A percentile compares a stretch with the other conserved stretches of the same genome.
Evolutionary conservation across 2,888 invertebrate species (phyloP).

Genomic region (Ischnura elegans): DNA sequence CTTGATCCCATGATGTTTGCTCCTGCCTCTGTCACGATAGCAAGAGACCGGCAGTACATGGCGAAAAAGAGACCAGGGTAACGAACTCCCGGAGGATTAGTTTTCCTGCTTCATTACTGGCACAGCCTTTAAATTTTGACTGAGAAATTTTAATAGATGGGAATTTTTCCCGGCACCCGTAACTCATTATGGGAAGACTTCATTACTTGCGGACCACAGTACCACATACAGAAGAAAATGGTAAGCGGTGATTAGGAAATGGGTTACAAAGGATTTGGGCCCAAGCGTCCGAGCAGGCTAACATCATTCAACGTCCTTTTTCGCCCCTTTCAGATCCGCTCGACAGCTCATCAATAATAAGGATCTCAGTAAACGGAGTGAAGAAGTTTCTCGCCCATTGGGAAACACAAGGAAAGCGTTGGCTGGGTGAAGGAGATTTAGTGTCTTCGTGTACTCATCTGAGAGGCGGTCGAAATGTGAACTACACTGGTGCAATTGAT

Average conservation of each 20-base stretch:
- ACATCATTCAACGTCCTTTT: neutral
- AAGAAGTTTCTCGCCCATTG: neutral
- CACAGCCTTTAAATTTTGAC: too few species aligned
- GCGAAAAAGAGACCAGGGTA: too few species aligned
- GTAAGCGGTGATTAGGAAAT: neutral
- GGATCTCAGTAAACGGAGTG: neutral
- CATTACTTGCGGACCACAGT: too few species aligned
- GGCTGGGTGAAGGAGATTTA: neutral
- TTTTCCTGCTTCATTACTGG: too few species aligned
- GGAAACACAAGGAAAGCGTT: neutral
- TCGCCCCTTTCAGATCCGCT: slow-evolving; percentile 4
- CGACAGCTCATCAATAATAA: neutral
- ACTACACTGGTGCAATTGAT: neutral
- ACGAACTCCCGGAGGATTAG: too few species aligned
- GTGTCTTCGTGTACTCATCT: neutral
- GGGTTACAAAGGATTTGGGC: neutral
- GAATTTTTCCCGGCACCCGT: too few species aligned
- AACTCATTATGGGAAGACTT: too few species aligned
- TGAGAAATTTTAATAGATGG: too few species aligned
- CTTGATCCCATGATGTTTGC: too few species aligned
- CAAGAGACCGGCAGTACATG: too few species aligned
- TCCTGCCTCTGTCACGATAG: too few species aligned
- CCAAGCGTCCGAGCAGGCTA: neutral
- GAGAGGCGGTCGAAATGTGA: neutral
- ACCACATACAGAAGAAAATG: too few species aligned